Evolutionary conservation across 2,797 vertebrate species (phyloP), one percentile per base, ranked within the genome.

Genomic region (Anolis apletophallus): DNA sequence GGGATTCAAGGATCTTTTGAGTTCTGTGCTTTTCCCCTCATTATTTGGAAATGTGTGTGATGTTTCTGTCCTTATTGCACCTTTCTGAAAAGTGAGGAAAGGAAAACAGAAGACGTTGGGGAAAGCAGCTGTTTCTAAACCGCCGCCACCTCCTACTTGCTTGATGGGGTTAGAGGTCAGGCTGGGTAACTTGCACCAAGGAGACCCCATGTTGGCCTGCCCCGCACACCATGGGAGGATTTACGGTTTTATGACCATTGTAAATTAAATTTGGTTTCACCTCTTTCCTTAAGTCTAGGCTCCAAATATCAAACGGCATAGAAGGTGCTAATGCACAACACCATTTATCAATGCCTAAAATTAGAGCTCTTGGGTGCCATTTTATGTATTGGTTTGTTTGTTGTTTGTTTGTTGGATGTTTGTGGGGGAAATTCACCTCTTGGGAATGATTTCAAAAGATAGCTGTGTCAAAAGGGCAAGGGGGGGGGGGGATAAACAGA

Each of bases 221-320:
- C 92, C 83, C 26, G 12, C 26, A 64, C 10, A 1, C 10, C 61
- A 64, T 10, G 91, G 94, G 89, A 89, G 91, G 91, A 86, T 84
- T 89, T 93, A 94, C 92, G 91, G 94, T 94, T 93, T 95, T 96
- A 96, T 96, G 94, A 93, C 92, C 92, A 88, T 84, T 88, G 92
- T 93, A 94, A 95, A 96, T 96, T 93, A 95, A 96, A 94, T 96
- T 95, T 94, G 96, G 96, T 96, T 95, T 94, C 71, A 72, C 89
- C 64, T 88, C 21, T 67, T 40, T 94, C 85, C 93, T 73, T 77
- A 90, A 88, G 92, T 92, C 81, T 50, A 82, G 69, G 34, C 88
- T 91, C 93, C 90, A 90, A 93, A 93, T 92, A 91, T 90, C 90
- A 93, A 94, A 92, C 93, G 94, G 95, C 95, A 94, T 90, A 91